Evolutionary conservation across 2,797 vertebrate species (phyloP), one percentile per base, ranked within the genome.

Genomic region (Amniataba percoides): DNA sequence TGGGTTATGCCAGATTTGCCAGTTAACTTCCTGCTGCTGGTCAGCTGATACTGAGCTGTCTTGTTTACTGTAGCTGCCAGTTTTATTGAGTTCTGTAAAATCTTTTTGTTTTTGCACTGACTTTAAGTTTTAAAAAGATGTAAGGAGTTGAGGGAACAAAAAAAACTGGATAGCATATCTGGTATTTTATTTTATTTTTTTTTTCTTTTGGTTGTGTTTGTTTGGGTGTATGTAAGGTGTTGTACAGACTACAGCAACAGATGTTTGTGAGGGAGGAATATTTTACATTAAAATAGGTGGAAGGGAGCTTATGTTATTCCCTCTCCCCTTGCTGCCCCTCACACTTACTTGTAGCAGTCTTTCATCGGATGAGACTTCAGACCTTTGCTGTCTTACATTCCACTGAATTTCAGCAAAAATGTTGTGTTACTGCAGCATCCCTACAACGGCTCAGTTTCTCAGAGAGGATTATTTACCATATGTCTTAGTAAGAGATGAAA

Each of bases 1-100:
- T 99, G 91, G 97, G 97, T 42, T 99, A 99, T 87, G 87, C 93
- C 92, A 95, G 95, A 92, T 95, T 95, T 86, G 82, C 88, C 87
- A 94, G 94, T 89, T 98, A 93, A 96, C 73, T 63, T 83, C n/a
- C 74, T 88, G 96, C 97, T 96, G 96, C 96, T 18, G 96, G 96
- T 94, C 97, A 94, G 96, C 96, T 94, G 80, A 92, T 81, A 23
- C 68, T 11, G 70, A 89, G 75, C 85, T 86, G 78, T 90, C 58
- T 70, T 81, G 82, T 93, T 86, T 85, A 87, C 87, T 88, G 87
- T 89, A 73, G 79, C 81, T 80, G 75, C 78, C 73, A 64, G 68
- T 85, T 51, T 81, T 63, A 72, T 72, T 43, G 19, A 81, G 49
- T 77, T 83, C 52, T 74, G 56, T 77, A 62, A 71, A 70, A 67